Evolutionary conservation across 2,888 invertebrate genomes (phyloP), one percentile per base, ranked within the genome.

Genomic region (Margaritifera margaritifera): DNA sequence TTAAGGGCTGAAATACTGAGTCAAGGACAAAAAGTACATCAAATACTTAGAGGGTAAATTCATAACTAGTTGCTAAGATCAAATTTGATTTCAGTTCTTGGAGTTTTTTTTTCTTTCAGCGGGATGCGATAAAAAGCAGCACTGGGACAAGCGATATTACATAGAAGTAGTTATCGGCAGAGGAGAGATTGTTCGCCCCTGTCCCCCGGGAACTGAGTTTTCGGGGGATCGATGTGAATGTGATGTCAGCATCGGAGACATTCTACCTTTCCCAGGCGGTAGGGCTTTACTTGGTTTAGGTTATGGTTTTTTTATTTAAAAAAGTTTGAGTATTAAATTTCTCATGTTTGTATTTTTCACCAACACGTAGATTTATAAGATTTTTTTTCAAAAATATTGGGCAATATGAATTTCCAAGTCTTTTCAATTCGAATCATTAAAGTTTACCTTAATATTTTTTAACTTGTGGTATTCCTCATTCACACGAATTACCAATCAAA

Each of bases 141-240:
- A 78, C 42, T 81, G 79, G 80, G 80, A 82, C 70, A 69, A 75
- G 55, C 71, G 79, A 22, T 83, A 78, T 56, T 85, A 80, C 68
- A 71, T 84, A 5, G 77, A 85, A 67, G 75, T 75, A 22, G 68
- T 83, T 11, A 81, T 81, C 27, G 81, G 81, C 1, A 68, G 74
- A 24, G 84, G 84, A 52, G 78, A 83, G 51, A 59, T 83, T 15
- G 80, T 77, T 20, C 76, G 81, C 6, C 80, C 80, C 15, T 85
- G 85, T 69, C 74, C 78, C 8, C 81, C 82, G 0, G 85, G 85
- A 31, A 81, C 84, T 20, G 78, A 77, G 11, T 85, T 79, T 70
- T 77, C 76, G 27, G 77, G 75, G 53, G 75, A 67, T 11, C 75
- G 75, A 58, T 85, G 85, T 62, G 60, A 67, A 11, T 85, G 85